phyloP scores from a whole-genome alignment of 2,797 vertebrate species.

The Ctenosaura bakeri region DNA sequence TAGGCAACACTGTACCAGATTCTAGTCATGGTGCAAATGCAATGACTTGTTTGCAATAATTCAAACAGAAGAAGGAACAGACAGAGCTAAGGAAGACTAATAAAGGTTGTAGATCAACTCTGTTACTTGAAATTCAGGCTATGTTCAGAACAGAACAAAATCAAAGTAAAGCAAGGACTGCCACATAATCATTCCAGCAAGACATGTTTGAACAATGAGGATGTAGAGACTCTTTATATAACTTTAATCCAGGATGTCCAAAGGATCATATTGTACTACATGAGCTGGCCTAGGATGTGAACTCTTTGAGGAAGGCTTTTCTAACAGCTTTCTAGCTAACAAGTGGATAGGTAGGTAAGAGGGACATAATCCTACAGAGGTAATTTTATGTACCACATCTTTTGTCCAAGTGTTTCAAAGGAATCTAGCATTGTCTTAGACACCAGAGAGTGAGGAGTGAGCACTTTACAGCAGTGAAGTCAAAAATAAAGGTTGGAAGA shows the following conservation, averaged over 20 bases:
- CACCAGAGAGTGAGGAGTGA: background rate
- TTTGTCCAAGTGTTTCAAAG: background rate
- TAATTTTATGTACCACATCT: background rate
- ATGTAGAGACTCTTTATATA: background rate
- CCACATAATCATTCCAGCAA: background rate
- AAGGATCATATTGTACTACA: too few species aligned
- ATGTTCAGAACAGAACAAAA: background rate
- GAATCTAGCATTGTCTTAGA: background rate
- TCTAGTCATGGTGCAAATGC: background rate
- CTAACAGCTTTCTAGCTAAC: too few species aligned
- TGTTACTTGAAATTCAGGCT: background rate
- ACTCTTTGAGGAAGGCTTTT: too few species aligned
- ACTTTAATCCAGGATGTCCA: background rate
- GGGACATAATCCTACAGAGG: background rate
- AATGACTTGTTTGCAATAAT: background rate
- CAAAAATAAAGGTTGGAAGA: background rate
- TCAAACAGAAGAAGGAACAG: background rate
- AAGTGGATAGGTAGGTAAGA: too few species aligned
- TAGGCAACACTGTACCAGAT: background rate
- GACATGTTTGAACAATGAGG: background rate
- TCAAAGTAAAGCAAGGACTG: background rate
- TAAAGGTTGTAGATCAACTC: background rate
- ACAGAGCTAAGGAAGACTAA: background rate
- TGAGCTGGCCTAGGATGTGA: too few species aligned
- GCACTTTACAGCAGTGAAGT: background rate